Percentiles rank a stretch among this genome's conserved stretches.
phyloP scores from a whole-genome alignment of 2,888 invertebrate species.

The Leucophenga maculata region DNA sequence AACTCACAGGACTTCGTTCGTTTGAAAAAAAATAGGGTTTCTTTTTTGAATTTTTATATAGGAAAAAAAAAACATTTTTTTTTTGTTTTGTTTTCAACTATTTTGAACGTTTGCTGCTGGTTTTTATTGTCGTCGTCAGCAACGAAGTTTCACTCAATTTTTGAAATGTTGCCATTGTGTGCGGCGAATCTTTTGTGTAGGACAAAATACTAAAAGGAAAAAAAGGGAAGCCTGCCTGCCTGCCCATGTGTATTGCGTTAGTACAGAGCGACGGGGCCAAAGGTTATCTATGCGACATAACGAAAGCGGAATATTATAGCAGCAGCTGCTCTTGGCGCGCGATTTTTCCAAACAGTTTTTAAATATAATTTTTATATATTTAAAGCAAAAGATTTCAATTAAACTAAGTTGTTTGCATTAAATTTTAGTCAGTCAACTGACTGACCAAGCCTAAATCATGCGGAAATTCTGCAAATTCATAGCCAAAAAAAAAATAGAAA shows the following conservation, averaged over 20 bases:
- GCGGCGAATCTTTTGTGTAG: constrained; percentile 16
- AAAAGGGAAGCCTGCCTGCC: constrained; percentile 34
- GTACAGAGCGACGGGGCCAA: constrained; percentile 53
- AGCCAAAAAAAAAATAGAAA: not conserved
- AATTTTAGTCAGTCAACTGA: constrained; percentile 4
- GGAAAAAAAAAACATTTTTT: not conserved
- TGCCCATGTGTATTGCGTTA: constrained; percentile 38
- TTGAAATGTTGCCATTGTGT: constrained; percentile 60
- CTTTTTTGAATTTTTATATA: constrained; percentile 18
- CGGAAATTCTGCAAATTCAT: constrained; percentile 13
- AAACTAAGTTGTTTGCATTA: not conserved
- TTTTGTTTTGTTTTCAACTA: not conserved
- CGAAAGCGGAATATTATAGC: constrained; percentile 37
- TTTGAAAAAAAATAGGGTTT: constrained; percentile 18
- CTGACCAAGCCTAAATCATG: constrained; percentile 17
- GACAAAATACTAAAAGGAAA: too few species aligned
- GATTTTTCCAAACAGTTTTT: constrained; percentile 5
- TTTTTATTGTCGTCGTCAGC: not conserved
- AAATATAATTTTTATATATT: too few species aligned
- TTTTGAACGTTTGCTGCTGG: constrained; percentile 10
- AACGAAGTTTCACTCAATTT: constrained; percentile 36
- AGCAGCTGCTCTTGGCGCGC: constrained; percentile 53
- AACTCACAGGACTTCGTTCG: constrained; percentile 1
- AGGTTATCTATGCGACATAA: constrained; percentile 65
- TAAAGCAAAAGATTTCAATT: not conserved